Evolutionary conservation across 2,888 invertebrate genomes (phyloP).

Genomic region (Melieria omissa): DNA sequence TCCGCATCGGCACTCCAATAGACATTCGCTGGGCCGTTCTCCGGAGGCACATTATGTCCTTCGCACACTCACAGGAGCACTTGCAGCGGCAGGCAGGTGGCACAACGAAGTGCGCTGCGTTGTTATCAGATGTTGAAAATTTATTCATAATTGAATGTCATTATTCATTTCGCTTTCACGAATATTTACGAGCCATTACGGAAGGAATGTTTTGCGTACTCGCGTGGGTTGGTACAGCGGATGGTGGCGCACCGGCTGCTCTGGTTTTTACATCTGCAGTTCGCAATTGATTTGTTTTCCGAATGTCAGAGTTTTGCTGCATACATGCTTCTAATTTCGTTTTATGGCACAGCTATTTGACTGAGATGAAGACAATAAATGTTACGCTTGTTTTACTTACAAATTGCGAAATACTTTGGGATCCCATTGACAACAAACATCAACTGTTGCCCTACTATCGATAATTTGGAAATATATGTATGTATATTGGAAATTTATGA

Average conservation of each 20-base stretch:
- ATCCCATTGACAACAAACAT: too few relatives aligned
- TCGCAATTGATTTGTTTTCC: slow-evolving; percentile 14
- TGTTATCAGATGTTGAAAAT: slow-evolving; percentile 34
- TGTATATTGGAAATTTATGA: too few relatives aligned
- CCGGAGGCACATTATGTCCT: slow-evolving; percentile 26
- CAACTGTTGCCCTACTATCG: too few relatives aligned
- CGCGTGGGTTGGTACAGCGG: not conserved
- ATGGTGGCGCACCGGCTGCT: not conserved
- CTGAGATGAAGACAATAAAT: too few relatives aligned
- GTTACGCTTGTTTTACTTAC: too few relatives aligned
- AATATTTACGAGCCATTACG: slow-evolving; percentile 24
- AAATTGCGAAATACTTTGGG: too few relatives aligned
- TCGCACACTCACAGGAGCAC: slow-evolving; percentile 22
- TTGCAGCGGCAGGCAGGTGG: too few relatives aligned
- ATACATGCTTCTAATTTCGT: not conserved
- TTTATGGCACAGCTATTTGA: not conserved
- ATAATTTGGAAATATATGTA: too few relatives aligned
- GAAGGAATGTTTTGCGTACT: not conserved
- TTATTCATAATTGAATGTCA: slow-evolving; percentile 39
- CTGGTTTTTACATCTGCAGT: not conserved
- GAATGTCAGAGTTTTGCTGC: not conserved
- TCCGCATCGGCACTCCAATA: slow-evolving; percentile 40
- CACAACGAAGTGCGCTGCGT: not conserved
- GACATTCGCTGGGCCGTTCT: slow-evolving; percentile 24
- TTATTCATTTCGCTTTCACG: slow-evolving; percentile 32